Evolutionary conservation across 2,113 vertebrate species (phyloP).

Genomic region (Sinocyclocheilus grahami): DNA sequence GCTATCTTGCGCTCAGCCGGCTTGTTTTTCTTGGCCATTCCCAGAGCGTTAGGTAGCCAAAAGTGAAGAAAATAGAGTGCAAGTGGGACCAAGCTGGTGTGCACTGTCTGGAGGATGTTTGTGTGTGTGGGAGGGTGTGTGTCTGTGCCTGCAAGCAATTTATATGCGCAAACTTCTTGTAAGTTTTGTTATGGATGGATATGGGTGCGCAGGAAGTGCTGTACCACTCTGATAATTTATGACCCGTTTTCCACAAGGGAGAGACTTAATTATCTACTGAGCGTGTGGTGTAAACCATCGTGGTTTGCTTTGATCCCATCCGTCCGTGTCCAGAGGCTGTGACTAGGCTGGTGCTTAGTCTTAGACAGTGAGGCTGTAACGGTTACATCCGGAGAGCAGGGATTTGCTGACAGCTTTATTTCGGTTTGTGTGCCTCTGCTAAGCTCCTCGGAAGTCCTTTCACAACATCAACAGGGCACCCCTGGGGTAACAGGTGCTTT

Average conservation of each 20-base stretch:
- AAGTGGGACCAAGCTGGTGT: conserved; percentile 47
- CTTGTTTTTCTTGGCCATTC: conserved; percentile 63
- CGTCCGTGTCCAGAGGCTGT: neutral
- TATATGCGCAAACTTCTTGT: neutral
- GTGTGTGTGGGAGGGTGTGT: conserved; percentile 24
- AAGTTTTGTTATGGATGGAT: neutral
- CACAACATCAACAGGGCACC: conserved; percentile 21
- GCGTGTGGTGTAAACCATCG: conserved; percentile 39
- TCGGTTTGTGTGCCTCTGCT: conserved; percentile 44
- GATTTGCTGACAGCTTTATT: conserved; percentile 54
- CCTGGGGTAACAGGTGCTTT: conserved; percentile 55
- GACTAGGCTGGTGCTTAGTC: neutral
- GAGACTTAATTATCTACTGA: conserved; percentile 56
- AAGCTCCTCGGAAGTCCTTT: conserved; percentile 49
- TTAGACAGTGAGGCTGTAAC: conserved; percentile 16
- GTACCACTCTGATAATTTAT: conserved; percentile 56
- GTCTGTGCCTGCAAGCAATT: neutral
- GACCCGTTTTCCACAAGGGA: conserved; percentile 49
- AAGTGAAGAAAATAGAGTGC: conserved; percentile 49
- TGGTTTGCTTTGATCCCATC: conserved; percentile 52
- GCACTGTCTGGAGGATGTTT: conserved; percentile 46
- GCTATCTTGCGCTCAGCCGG: conserved; percentile 54
- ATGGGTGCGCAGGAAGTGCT: conserved; percentile 22
- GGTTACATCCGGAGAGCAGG: conserved; percentile 33
- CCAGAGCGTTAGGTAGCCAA: conserved; percentile 58